Evolutionary conservation across 2,888 invertebrate genomes (phyloP).

Genomic region (Athetis lepigone): DNA sequence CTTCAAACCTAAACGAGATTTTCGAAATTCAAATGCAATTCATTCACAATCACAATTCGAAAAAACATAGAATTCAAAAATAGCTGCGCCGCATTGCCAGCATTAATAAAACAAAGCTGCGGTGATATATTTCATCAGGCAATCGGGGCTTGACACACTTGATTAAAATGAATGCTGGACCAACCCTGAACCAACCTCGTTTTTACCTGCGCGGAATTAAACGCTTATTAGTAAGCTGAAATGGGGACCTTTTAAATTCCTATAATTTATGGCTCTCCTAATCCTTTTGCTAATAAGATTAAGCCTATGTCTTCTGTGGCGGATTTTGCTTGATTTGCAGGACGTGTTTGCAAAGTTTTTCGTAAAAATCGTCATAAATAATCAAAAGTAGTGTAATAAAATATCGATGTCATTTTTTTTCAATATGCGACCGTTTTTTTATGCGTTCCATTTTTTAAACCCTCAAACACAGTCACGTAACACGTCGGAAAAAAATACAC

Average conservation of each 20-base stretch:
- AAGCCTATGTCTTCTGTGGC: constrained; percentile 49
- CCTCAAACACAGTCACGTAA: constrained; percentile 13
- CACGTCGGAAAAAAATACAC: constrained; percentile 45
- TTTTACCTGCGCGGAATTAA: constrained; percentile 77
- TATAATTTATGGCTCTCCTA: constrained; percentile 74
- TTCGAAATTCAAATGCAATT: constrained; percentile 20
- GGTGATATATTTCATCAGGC: constrained; percentile 73
- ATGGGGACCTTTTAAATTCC: constrained; percentile 73
- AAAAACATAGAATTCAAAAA: constrained; percentile 37
- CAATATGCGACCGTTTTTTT: not conserved
- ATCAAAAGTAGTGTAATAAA: not conserved
- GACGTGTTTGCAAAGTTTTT: not conserved
- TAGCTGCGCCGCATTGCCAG: constrained; percentile 40
- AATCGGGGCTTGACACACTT: constrained; percentile 75
- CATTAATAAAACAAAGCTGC: constrained; percentile 65
- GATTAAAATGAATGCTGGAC: constrained; percentile 79
- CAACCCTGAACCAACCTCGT: constrained; percentile 59
- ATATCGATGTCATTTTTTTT: not conserved
- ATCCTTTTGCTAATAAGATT: constrained; percentile 72
- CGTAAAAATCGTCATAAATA: not conserved
- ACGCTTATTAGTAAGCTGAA: constrained; percentile 71
- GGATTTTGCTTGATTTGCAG: constrained; percentile 27
- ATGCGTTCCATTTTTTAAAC: constrained; percentile 10
- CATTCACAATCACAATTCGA: constrained; percentile 17
- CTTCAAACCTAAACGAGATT: not conserved